Conservation (phyloP, 2,888 invertebrate genomes). For the Agonopterix alstromeriana region DNA sequence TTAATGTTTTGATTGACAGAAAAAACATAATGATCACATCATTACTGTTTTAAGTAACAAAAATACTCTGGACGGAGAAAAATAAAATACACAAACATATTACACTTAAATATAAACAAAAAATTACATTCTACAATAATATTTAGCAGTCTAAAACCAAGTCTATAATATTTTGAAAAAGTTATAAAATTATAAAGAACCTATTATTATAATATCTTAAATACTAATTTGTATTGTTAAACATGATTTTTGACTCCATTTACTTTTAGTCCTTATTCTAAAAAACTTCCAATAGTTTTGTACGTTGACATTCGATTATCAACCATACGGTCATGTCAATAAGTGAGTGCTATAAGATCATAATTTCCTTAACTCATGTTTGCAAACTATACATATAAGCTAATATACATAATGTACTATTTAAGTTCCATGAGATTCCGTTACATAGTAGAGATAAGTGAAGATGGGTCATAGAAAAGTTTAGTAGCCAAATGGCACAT, state of each 20-base stretch:
- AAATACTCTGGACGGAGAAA: slow-evolving; percentile 61
- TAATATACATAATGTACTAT: slow-evolving; percentile 2
- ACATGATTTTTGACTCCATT: background rate
- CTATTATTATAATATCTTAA: slow-evolving; percentile 23
- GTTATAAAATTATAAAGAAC: slow-evolving; percentile 24
- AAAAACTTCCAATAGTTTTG: background rate
- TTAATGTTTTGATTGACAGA: too few species aligned
- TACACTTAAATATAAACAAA: slow-evolving; percentile 15
- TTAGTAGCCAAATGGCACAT: slow-evolving; percentile 43
- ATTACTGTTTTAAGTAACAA: slow-evolving; percentile 4
- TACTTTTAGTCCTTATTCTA: background rate
- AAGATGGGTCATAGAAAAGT: background rate
- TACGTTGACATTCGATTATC: too few species aligned
- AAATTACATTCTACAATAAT: slow-evolving; percentile 5
- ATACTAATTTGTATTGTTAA: slow-evolving; percentile 28
- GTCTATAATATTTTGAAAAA: slow-evolving; percentile 17
- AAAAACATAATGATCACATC: too few species aligned
- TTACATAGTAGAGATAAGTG: slow-evolving; percentile 1
- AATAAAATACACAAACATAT: slow-evolving; percentile 26
- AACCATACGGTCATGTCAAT: too few species aligned
- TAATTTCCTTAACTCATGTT: too few species aligned
- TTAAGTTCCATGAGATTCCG: slow-evolving; percentile 5
- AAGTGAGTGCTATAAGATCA: too few species aligned
- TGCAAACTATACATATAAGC: slow-evolving; percentile 4
- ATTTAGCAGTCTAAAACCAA: slow-evolving; percentile 31